These are phyloP conservation scores for Acipenser oxyrinchus DNA, from an alignment of 2,797 vertebrate species.

Conservation along the genomic window DNA sequence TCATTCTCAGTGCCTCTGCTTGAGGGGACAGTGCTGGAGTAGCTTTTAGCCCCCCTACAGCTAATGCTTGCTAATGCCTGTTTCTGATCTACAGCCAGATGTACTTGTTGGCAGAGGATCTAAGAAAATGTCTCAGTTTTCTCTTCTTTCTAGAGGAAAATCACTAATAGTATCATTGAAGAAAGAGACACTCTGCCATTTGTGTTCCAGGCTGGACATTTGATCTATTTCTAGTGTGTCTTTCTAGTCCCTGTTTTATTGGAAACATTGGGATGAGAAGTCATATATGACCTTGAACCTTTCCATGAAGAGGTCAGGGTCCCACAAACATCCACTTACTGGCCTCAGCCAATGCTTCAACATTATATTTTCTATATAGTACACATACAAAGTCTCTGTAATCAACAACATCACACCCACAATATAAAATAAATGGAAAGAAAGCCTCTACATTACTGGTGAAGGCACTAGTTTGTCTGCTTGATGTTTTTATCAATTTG, in stretches of 20 bases:
- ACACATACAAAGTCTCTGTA: not conserved
- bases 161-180: slow-evolving; percentile 18
- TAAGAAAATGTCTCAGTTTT: slow-evolving; percentile 27
- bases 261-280: slow-evolving; percentile 5
- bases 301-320: slow-evolving; percentile 31
- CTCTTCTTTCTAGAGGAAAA: slow-evolving; percentile 29
- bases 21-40: not conserved
- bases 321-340: slow-evolving; percentile 4
- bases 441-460: too few relatives aligned
- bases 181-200: slow-evolving; percentile 5
- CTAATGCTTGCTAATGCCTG: slow-evolving; percentile 4
- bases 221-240: slow-evolving; percentile 18
- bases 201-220: not conserved
- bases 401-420: not conserved
- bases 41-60: slow-evolving; percentile 1
- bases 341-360: not conserved
- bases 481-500: too few relatives aligned
- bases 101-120: slow-evolving; percentile 20
- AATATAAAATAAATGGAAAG: not conserved
- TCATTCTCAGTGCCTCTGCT: slow-evolving; percentile 13
- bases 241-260: slow-evolving; percentile 9
- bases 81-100: slow-evolving; percentile 7
- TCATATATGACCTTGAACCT: slow-evolving; percentile 25
- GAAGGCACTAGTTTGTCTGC: too few relatives aligned
- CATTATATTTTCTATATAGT: not conserved